Base-by-base conservation (phyloP, 2,113 vertebrate genomes). In the Colistium nudipinnis region DNA sequence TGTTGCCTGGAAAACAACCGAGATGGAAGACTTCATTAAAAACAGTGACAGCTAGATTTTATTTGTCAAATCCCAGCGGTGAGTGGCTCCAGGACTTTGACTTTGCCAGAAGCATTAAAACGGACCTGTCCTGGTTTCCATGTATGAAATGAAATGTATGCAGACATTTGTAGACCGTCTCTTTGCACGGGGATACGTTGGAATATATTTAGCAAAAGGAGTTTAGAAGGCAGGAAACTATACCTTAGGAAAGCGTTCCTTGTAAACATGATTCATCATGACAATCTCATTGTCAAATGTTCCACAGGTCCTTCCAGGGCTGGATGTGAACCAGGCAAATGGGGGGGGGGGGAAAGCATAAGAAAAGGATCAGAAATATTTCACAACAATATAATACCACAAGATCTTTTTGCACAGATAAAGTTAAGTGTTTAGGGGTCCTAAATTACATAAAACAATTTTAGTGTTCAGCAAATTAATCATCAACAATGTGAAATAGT, bases 181-280 rank as follows among this genome's bases (percentile, higher is more conserved):
- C 62, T 60, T 62, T 27, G 12, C n/a, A 19, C 8, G 1, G 2
- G 11, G 28, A 27, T 47, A 28, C 16, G 33, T 31, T 7, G 22
- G 8, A 38, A n/a, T 2, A 44, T 33, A 7, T 51, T 9, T 12
- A 22, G 2, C 5, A 6, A 44, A 38, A 16, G 33, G 0, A 27
- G 5, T 7, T 17, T 20, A 47, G 3, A 70, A 17, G 22, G 9
- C 20, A 19, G n/a, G 8, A 36, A 45, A n/a, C 17, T 75, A 62
- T 90, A 98, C 97, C 96, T 97, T 98, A 3, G 97, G 97, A 83
- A 98, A 98, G 28, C 97, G 91, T 76, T 98, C 97, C 84, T 96
- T 96, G 92, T 98, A 98, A 70, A 98, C 96, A 1, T 98, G 96
- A 82, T 98, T 98, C 96, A 98, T 98, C 97, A 98, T 98, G 77